Conservation (phyloP, 2,113 vertebrate species). For the Papio anubis region DNA sequence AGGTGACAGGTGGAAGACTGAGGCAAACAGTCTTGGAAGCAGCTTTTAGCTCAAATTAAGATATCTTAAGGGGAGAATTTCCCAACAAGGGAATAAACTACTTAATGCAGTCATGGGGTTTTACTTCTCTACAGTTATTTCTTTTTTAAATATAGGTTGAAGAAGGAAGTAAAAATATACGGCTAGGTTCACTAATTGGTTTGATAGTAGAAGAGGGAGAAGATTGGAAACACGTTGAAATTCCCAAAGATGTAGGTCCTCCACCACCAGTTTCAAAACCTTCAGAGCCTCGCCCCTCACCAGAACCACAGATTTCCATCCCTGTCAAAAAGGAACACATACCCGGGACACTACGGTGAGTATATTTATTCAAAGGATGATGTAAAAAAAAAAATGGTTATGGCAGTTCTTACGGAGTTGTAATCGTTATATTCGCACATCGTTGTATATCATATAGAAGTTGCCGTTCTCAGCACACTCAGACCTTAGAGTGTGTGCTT, state of each 20-base stretch:
- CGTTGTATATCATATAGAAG: not conserved
- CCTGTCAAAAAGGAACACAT: constrained; percentile 67
- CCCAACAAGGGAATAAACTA: not conserved
- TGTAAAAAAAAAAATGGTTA: not conserved
- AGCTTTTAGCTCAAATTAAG: not conserved
- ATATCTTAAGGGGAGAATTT: not conserved
- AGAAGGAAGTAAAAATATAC: constrained; percentile 93
- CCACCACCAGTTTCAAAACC: constrained; percentile 63
- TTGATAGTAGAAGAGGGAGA: constrained; percentile 95
- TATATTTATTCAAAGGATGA: constrained; percentile 39
- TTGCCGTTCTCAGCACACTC: not conserved
- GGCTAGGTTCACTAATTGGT: constrained; percentile 92
- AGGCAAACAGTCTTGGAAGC: not conserved
- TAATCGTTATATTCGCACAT: not conserved
- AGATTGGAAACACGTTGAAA: constrained; percentile 95
- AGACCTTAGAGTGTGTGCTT: not conserved
- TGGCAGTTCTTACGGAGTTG: not conserved
- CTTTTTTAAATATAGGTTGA: constrained; percentile 85
- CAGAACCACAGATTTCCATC: constrained; percentile 62
- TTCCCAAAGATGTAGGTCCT: constrained; percentile 83
- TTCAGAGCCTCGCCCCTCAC: constrained; percentile 39
- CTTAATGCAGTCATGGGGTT: not conserved
- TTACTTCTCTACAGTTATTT: not conserved
- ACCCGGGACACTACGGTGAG: constrained; percentile 81
- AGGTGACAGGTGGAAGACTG: no score